Percentiles rank a stretch among this genome's conserved stretches.
These are phyloP conservation scores for Pelmatolapia mariae DNA, from an alignment of 2,113 vertebrate species.

Conservation along the genomic window DNA sequence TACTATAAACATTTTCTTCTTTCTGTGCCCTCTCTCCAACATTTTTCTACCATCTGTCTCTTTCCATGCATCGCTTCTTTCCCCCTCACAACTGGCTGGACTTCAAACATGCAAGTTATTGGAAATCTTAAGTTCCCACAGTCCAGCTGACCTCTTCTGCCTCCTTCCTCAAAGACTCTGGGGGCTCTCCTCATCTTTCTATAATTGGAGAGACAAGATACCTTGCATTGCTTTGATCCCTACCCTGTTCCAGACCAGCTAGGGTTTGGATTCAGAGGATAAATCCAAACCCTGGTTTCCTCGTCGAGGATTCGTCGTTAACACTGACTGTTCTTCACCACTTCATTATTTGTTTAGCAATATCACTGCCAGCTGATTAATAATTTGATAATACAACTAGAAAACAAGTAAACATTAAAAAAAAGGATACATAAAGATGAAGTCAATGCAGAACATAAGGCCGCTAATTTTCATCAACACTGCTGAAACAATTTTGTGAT, in stretches of 20 bases:
- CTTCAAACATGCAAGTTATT: slow-evolving; percentile 57
- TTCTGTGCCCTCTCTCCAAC: not conserved
- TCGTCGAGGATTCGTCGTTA: not conserved
- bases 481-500: not conserved
- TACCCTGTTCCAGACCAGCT: slow-evolving; percentile 9
- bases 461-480: not conserved
- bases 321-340: not conserved
- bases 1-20: not conserved
- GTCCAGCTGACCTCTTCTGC: slow-evolving; percentile 49
- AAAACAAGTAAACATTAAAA: not conserved
- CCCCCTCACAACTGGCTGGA: slow-evolving; percentile 8
- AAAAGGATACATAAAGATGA: not conserved
- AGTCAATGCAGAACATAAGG: not conserved
- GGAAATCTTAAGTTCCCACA: slow-evolving; percentile 62
- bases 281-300: slow-evolving; percentile 1
- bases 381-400: not conserved
- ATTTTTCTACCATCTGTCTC: not conserved
- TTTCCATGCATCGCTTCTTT: not conserved
- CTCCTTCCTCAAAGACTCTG: slow-evolving; percentile 33
- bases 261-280: not conserved
- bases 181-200: slow-evolving; percentile 36
- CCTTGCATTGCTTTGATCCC: slow-evolving; percentile 51
- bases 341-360: not conserved
- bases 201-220: slow-evolving; percentile 61
- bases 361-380: not conserved